Conservation (phyloP, 2,113 vertebrate species). For the Chelonoidis abingdonii region DNA sequence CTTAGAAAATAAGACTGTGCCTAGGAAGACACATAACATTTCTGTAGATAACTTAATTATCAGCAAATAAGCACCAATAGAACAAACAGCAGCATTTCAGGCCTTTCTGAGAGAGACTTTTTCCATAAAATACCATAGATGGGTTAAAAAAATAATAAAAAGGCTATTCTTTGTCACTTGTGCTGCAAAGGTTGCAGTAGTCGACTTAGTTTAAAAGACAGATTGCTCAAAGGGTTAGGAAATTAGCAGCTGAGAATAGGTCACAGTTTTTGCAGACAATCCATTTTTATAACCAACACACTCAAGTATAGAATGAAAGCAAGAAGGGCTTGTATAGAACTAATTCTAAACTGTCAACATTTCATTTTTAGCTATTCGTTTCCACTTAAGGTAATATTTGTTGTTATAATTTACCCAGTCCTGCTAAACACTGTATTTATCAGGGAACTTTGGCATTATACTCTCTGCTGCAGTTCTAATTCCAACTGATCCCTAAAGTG, state of each 20-base stretch:
- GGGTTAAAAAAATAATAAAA: constrained; percentile 6
- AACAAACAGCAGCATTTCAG: constrained; percentile 76
- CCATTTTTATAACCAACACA: constrained; percentile 31
- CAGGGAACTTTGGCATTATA: not conserved
- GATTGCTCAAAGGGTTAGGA: constrained; percentile 53
- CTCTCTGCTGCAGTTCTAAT: not conserved
- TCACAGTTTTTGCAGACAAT: constrained; percentile 61
- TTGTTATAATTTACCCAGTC: not conserved
- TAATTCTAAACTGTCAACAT: constrained; percentile 5
- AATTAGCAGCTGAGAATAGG: constrained; percentile 63
- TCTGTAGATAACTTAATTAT: constrained; percentile 83
- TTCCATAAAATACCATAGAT: constrained; percentile 60
- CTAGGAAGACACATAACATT: constrained; percentile 80
- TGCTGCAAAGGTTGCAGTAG: constrained; percentile 49
- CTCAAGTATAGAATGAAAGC: constrained; percentile 50
- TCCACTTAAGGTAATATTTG: not conserved
- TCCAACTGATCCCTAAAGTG: not conserved
- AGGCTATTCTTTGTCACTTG: constrained; percentile 54
- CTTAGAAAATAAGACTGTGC: constrained; percentile 75
- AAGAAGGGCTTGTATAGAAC: not conserved
- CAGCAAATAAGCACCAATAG: constrained; percentile 81
- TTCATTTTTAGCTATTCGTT: constrained; percentile 32
- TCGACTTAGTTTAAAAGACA: constrained; percentile 63
- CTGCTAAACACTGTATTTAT: not conserved
- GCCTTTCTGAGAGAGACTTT: constrained; percentile 54